Base-by-base conservation (phyloP, 1,140 invertebrate species). In the Calliphora vicina region DNA sequence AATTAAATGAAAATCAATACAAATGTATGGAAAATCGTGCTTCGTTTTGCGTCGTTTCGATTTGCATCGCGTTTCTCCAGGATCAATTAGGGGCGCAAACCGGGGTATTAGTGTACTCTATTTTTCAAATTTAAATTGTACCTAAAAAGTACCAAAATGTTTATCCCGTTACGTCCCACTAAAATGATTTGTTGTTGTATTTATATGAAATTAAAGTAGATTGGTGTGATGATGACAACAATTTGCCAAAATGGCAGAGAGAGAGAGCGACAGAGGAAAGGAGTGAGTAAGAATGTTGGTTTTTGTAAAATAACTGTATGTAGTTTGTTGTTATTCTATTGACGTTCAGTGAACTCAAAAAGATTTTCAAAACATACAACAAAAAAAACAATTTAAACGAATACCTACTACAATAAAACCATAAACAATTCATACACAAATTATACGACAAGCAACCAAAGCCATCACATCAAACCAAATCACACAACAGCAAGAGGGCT, bases 281-380 rank as follows among this genome's bases (percentile, higher is more conserved):
- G 35, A 10, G 35, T 23, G 35, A 23, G 35, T 50, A 23, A 17
- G 5, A 25, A 73, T 72, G 71, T 23, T 67, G 0, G 6, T 35
- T 35, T 35, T 43, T 43, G 12, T 15, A 67, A 67, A 23, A 67
- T 67, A 67, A 23, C 23, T 67, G n/a, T 23, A 67, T 67, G 61
- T 78, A 0, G 6, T 23, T 13, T 45, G 74, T 35, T 78, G 13
- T 29, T 27, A 35, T 45, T 78, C 74, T 78, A 78, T 78, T 78
- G 74, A 78, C 35, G 74, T 78, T 78, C 74, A 78, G 74, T 78
- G 74, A 78, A 78, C 74, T 78, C 35, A 43, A 78, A 78, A 25
- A 25, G 25, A 67, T 25, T 57, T 35, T 10, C 10, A 8, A 12
- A 80, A 25, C n/a, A 9, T 9, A 80, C 43, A 29, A 35, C 1